Conservation (phyloP, 2,797 vertebrate genomes). For the Lemur catta region DNA sequence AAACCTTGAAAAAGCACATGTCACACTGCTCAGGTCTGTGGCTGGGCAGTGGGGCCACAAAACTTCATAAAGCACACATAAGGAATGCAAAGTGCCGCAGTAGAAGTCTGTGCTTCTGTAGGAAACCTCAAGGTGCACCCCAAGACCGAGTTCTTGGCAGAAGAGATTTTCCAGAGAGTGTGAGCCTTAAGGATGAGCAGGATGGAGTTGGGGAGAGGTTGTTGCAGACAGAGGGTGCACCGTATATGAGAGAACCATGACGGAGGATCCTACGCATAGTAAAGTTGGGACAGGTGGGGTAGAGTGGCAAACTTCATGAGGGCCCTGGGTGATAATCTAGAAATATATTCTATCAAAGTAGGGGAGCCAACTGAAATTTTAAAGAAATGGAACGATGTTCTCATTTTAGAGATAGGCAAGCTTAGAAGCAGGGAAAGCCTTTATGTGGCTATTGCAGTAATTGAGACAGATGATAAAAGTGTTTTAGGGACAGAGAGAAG, state of each 20-base stretch:
- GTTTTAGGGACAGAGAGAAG: background rate
- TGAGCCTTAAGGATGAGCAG: background rate
- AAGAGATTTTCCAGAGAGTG: background rate
- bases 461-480: fast-evolving
- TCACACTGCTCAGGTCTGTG: fast-evolving
- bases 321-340: no score
- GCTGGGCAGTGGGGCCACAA: no score
- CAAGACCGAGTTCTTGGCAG: background rate
- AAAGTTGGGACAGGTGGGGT: fast-evolving
- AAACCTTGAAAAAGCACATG: background rate
- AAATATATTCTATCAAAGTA: fast-evolving
- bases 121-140: no score
- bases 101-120: fast-evolving
- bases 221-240: fast-evolving
- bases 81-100: fast-evolving
- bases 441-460: fast-evolving
- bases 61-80: fast-evolving
- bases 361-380: background rate
- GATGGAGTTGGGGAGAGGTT: fast-evolving
- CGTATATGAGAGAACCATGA: fast-evolving
- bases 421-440: fast-evolving
- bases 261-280: fast-evolving
- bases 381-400: background rate
- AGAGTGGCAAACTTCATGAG: background rate
- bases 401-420: background rate